Conservation (phyloP, 2,797 vertebrate species). For the Onychomys arenicola region DNA sequence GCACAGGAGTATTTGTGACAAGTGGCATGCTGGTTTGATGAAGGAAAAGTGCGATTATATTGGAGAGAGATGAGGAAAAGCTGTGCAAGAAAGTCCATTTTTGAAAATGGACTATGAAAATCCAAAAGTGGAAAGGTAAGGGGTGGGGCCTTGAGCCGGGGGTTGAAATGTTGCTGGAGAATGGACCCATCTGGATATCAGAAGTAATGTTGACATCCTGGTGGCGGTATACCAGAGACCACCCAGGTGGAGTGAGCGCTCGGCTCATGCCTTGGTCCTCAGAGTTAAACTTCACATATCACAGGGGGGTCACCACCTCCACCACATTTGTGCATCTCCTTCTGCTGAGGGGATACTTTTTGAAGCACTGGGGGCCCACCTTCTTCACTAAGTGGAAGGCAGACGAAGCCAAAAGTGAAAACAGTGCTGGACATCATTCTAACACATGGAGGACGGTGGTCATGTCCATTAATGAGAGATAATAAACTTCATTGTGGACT, state of each 20-base stretch:
- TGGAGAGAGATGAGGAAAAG: not conserved
- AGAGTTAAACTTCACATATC: not conserved
- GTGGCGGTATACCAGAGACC: not conserved
- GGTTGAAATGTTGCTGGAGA: not conserved
- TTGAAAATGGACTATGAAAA: not conserved
- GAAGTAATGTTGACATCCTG: not conserved
- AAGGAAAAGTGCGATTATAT: conserved; percentile 6
- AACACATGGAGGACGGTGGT: not conserved
- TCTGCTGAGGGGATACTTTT: not conserved
- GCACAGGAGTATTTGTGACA: not conserved
- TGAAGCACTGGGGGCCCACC: not conserved
- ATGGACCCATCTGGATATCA: not conserved
- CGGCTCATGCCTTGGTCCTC: not conserved
- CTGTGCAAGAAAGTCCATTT: not conserved
- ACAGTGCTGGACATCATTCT: not conserved
- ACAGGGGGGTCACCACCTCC: not conserved
- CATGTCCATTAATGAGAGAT: not conserved
- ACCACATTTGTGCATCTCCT: not conserved
- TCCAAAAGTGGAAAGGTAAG: not conserved
- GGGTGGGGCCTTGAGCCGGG: not conserved
- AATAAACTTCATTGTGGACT: not conserved
- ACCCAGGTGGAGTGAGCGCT: not conserved
- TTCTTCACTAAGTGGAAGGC: not conserved
- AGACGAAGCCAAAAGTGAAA: conserved; percentile 29
- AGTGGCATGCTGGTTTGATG: not conserved